Evolutionary conservation across 2,888 invertebrate species (phyloP).

Genomic region (Erebia epiphron): DNA sequence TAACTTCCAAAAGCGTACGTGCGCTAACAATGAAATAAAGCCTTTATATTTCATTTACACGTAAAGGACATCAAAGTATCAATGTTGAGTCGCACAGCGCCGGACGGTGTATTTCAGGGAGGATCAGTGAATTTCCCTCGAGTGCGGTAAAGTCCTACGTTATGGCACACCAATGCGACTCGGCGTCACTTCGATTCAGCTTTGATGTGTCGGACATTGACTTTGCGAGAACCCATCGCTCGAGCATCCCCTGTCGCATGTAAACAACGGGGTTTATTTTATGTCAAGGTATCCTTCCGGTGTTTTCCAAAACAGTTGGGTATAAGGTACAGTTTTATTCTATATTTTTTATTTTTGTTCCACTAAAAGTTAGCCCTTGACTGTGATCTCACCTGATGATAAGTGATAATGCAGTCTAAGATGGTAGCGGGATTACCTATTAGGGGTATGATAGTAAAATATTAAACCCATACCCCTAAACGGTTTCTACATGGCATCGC

Average conservation of each 20-base stretch:
- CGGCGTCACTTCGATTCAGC: slow-evolving; percentile 60
- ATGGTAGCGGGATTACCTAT: too few relatives aligned
- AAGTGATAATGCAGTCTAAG: too few relatives aligned
- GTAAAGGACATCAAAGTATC: slow-evolving; percentile 11
- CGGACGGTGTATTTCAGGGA: slow-evolving; percentile 42
- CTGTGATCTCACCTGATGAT: too few relatives aligned
- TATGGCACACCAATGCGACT: slow-evolving; percentile 55
- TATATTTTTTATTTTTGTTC: too few relatives aligned
- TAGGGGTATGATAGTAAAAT: too few relatives aligned
- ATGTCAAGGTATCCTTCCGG: background rate
- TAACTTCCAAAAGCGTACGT: background rate
- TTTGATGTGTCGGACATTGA: slow-evolving; percentile 54
- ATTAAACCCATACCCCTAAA: too few relatives aligned
- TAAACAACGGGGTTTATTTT: slow-evolving; percentile 13
- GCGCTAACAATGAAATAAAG: background rate
- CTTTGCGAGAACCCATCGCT: slow-evolving; percentile 15
- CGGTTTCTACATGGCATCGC: too few relatives aligned
- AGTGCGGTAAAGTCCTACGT: slow-evolving; percentile 70
- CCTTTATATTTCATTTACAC: slow-evolving; percentile 2
- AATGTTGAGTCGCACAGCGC: slow-evolving; percentile 4
- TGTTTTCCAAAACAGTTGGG: background rate
- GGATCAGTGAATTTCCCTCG: slow-evolving; percentile 77
- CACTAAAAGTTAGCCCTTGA: too few relatives aligned
- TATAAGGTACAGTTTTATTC: background rate
- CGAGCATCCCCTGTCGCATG: slow-evolving; percentile 14